Evolutionary conservation across 2,113 vertebrate species (phyloP), one percentile per base, ranked within the genome.

Genomic region (Trematomus loennbergii): DNA sequence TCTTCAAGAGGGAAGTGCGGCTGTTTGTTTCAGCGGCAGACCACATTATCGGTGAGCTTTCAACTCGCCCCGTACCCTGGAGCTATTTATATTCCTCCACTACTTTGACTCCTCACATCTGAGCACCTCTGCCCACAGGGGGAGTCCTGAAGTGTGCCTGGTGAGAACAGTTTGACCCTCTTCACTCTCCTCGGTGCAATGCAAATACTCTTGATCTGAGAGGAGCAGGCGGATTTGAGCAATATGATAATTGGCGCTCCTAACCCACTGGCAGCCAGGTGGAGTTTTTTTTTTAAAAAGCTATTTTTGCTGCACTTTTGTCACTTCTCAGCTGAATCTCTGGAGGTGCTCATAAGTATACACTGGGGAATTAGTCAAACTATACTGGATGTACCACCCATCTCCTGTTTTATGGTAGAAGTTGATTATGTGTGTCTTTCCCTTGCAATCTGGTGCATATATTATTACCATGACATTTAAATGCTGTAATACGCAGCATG

Each of bases 131-230:
- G 53, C 53, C 72, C 82, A 78, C 83, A 58, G 87, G 74, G 85
- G 87, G 63, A 86, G 75, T 86, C 82, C 66, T 83, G 83, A 89
- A 88, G 83, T 65, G 50, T 45, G 78, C 78, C 87, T 72, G 66
- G 50, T 4, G 87, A 89, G 84, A 89, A 88, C 85, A 78, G 82
- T 87, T 90, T 93, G 93, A 93, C 91, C 89, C 81, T 89, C 83
- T 91, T 86, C 85, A 86, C 81, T 87, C 77, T 82, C 61, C 82
- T 87, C 50, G 66, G 72, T 29, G 66, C 84, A 85, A 91, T 75
- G 78, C 84, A 92, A 91, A 93, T 79, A 88, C 79, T 78, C 82
- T 82, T 82, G 73, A 84, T 88, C 78, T 71, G 76, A 88, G 84
- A 87, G 83, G 72, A 60, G 73, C 80, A 70, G 73, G 63, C 49